Evolutionary conservation across 2,888 invertebrate genomes (phyloP).

Genomic region (Cyclophora albipunctata): DNA sequence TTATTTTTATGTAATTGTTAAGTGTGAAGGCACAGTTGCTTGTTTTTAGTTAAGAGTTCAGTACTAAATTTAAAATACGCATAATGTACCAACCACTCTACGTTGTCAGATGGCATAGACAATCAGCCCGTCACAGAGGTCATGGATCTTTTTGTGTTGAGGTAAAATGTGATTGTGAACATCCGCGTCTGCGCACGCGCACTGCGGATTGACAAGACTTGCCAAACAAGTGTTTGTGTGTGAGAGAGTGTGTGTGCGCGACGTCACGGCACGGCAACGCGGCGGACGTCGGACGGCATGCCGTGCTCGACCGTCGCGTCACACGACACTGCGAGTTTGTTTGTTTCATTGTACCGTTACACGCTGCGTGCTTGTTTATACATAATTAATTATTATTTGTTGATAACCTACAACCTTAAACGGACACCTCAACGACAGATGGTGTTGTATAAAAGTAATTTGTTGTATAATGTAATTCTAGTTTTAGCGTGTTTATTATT

Average conservation of each 20-base stretch:
- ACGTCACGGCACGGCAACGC: no score
- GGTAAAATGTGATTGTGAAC: background rate
- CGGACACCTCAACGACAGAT: slow-evolving; percentile 43
- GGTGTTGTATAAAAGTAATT: slow-evolving; percentile 68
- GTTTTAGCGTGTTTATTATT: slow-evolving; percentile 71
- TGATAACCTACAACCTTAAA: slow-evolving; percentile 41
- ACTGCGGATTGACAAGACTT: slow-evolving; percentile 11
- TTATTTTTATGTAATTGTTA: slow-evolving; percentile 58
- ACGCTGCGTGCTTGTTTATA: slow-evolving; percentile 50
- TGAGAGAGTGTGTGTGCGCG: background rate
- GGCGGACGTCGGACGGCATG: no score
- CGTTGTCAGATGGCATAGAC: slow-evolving; percentile 28
- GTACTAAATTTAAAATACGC: slow-evolving; percentile 41
- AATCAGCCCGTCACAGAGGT: slow-evolving; percentile 11
- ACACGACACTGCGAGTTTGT: slow-evolving; percentile 16
- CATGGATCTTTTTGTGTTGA: slow-evolving; percentile 17
- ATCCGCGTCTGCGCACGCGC: no score
- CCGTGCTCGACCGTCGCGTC: background rate
- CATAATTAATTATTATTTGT: slow-evolving; percentile 20
- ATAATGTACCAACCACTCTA: slow-evolving; percentile 25
- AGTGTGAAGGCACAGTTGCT: slow-evolving; percentile 34
- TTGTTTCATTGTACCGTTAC: slow-evolving; percentile 65
- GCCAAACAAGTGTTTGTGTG: slow-evolving; percentile 7
- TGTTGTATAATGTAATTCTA: slow-evolving; percentile 73
- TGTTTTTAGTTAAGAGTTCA: slow-evolving; percentile 35